These are phyloP conservation scores for Paramormyrops hopkinsi DNA, from an alignment of 2,797 vertebrate genomes.

Conservation along the genomic window DNA sequence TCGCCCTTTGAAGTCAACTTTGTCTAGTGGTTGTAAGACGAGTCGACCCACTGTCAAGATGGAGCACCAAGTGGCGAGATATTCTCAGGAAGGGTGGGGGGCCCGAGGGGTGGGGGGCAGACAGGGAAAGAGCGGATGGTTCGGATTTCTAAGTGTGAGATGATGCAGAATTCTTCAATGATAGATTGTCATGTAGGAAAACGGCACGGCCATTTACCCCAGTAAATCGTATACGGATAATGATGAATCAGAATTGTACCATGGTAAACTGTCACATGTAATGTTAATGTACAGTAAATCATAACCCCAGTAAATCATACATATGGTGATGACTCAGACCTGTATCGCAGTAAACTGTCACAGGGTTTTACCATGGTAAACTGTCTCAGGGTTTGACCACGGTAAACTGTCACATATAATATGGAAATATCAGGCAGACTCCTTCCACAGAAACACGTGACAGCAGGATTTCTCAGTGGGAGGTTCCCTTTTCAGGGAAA, in stretches of 20 bases:
- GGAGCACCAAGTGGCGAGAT: constrained; percentile 42
- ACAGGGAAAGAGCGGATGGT: no score
- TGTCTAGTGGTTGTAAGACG: constrained; percentile 53
- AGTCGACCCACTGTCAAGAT: constrained; percentile 10
- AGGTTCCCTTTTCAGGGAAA: neutral
- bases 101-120: neutral
- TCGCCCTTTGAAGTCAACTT: constrained; percentile 59
- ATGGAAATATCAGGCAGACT: neutral
- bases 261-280: neutral
- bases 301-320: neutral
- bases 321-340: neutral
- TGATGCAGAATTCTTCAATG: neutral
- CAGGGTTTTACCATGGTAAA: neutral
- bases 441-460: neutral
- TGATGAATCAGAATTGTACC: neutral
- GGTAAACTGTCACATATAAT: neutral
- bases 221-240: neutral
- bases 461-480: neutral
- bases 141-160: neutral
- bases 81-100: neutral
- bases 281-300: neutral
- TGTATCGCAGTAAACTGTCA: neutral
- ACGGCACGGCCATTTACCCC: neutral
- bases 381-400: neutral
- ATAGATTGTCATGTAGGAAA: neutral